Evolutionary conservation across 2,797 vertebrate species (phyloP).

Genomic region (Danio albolineatus): DNA sequence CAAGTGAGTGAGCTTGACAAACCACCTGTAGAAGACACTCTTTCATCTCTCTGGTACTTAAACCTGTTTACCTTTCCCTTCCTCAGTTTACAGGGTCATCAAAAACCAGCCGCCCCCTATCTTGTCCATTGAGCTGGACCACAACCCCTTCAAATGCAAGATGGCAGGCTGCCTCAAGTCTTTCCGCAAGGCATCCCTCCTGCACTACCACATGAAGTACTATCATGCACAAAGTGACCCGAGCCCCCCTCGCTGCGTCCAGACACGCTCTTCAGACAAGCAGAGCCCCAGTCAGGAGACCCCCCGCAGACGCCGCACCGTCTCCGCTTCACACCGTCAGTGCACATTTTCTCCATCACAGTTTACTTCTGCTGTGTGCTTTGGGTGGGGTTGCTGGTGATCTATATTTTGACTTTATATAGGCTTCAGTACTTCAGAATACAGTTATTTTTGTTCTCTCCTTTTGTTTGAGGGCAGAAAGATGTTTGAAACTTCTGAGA

Average conservation of each 20-base stretch:
- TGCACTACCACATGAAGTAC: slow-evolving; percentile 98
- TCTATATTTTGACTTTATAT: too few relatives aligned
- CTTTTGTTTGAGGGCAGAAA: too few relatives aligned
- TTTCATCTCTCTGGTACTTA: not conserved
- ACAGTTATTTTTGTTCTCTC: too few relatives aligned
- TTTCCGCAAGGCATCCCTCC: slow-evolving; percentile 94
- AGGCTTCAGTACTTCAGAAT: too few relatives aligned
- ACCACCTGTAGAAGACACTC: too few relatives aligned
- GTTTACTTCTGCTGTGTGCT: too few relatives aligned
- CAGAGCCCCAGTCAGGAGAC: slow-evolving; percentile 75
- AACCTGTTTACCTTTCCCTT: not conserved
- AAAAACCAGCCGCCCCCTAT: slow-evolving; percentile 91
- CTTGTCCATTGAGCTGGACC: slow-evolving; percentile 89
- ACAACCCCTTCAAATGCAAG: slow-evolving; percentile 94
- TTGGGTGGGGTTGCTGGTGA: too few relatives aligned
- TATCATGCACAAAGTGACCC: slow-evolving; percentile 91
- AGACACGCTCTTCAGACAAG: slow-evolving; percentile 82
- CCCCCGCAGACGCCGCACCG: slow-evolving; percentile 80
- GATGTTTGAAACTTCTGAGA: too few relatives aligned
- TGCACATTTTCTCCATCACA: slow-evolving; percentile 46
- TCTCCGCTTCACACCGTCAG: slow-evolving; percentile 83
- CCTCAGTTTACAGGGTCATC: slow-evolving; percentile 82
- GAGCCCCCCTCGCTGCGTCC: slow-evolving; percentile 78
- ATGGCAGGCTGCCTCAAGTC: slow-evolving; percentile 90
- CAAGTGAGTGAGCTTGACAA: too few relatives aligned